phyloP scores from a whole-genome alignment of 2,113 vertebrate species.

The Channa maculata region DNA sequence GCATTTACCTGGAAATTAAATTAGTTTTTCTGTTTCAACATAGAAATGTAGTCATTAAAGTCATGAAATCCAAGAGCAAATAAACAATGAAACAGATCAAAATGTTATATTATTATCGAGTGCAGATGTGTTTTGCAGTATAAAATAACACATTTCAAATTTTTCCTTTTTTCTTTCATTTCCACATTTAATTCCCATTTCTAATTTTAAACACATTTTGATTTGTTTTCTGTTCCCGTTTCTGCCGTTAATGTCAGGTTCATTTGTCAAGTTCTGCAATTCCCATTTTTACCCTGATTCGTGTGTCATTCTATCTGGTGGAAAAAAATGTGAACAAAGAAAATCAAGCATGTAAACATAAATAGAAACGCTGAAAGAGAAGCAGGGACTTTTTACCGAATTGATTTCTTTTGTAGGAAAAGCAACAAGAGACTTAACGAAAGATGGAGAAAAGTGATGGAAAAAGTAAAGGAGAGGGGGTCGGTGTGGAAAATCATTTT shows the following conservation, averaged over 20 bases:
- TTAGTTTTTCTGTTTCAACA: too few relatives aligned
- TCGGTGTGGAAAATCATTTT: conserved; percentile 64
- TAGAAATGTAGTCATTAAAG: too few relatives aligned
- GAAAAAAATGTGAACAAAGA: not conserved
- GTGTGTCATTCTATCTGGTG: not conserved
- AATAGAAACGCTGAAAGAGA: not conserved
- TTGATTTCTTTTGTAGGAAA: conserved; percentile 2
- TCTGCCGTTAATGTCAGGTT: not conserved
- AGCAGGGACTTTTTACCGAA: not conserved
- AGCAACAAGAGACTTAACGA: not conserved
- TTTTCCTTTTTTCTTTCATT: not conserved
- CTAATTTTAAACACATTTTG: not conserved
- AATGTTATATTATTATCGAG: too few relatives aligned
- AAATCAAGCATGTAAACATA: not conserved
- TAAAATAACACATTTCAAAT: not conserved
- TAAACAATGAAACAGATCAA: too few relatives aligned
- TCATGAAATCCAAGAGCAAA: too few relatives aligned
- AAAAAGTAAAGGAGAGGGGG: conserved; percentile 40
- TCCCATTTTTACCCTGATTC: not conserved
- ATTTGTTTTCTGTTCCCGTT: not conserved
- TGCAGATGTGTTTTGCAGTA: too few relatives aligned
- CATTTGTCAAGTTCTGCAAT: not conserved
- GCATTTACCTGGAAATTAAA: too few relatives aligned
- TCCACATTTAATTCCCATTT: not conserved
- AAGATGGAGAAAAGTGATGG: conserved; percentile 44